phyloP scores from a whole-genome alignment of 2,113 vertebrate species.

The Dissostichus mawsoni region DNA sequence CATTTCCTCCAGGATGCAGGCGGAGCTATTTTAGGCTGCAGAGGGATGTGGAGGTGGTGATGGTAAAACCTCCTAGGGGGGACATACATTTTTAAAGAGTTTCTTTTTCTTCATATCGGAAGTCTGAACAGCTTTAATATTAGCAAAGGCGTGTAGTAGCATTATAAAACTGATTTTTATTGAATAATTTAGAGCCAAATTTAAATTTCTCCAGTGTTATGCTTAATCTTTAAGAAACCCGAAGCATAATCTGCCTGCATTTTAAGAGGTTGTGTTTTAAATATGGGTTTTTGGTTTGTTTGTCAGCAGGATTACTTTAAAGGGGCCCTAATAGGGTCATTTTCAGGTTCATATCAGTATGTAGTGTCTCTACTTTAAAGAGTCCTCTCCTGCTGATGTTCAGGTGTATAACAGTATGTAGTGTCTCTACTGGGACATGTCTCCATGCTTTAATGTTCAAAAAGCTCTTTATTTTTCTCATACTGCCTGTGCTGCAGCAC shows the following conservation, averaged over 20 bases:
- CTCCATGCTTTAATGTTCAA: too few relatives aligned
- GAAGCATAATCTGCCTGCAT: background rate
- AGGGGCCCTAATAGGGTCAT: too few relatives aligned
- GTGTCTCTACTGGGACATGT: too few relatives aligned
- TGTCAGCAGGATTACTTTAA: too few relatives aligned
- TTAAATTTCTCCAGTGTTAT: constrained; percentile 5
- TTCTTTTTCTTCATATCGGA: constrained; percentile 1
- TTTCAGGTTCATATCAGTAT: too few relatives aligned
- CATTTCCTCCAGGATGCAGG: constrained; percentile 41
- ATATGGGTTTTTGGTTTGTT: too few relatives aligned
- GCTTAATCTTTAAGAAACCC: background rate
- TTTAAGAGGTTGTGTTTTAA: too few relatives aligned
- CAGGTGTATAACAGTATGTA: too few relatives aligned
- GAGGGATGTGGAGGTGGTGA: background rate
- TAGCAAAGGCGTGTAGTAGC: background rate
- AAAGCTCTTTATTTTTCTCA: too few relatives aligned
- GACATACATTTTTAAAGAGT: constrained; percentile 43
- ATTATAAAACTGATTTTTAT: constrained; percentile 9
- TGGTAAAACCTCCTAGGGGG: constrained; percentile 6
- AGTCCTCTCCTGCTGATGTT: too few relatives aligned
- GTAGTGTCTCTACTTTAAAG: too few relatives aligned
- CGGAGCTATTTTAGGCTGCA: constrained; percentile 52
- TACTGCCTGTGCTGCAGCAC: too few relatives aligned
- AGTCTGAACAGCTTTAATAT: constrained; percentile 28
- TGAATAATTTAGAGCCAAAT: constrained; percentile 14